Percentiles rank a stretch among this genome's conserved stretches.
These are phyloP conservation scores for Alitta virens DNA, from an alignment of 2,888 invertebrate genomes.

Conservation along the genomic window DNA sequence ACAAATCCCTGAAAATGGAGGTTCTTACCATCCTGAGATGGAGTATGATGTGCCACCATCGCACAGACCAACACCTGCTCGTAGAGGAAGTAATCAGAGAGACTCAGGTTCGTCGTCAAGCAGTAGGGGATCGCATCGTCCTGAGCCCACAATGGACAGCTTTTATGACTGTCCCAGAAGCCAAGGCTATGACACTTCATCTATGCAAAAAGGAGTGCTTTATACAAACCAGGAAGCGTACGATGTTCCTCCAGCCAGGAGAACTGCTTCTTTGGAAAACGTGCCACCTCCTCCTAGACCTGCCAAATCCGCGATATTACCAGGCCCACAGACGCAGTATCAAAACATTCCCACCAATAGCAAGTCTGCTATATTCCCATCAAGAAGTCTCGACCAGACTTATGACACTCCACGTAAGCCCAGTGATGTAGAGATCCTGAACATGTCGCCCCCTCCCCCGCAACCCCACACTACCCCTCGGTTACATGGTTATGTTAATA, in stretches of 20 bases:
- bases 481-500: conserved; percentile 3
- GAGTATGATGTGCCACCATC: conserved; percentile 4
- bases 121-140: not conserved
- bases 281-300: conserved; percentile 5
- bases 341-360: conserved; percentile 45
- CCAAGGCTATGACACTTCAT: no score
- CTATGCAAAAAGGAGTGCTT: not conserved
- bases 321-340: conserved; percentile 24
- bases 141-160: no score
- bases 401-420: not conserved
- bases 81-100: not conserved
- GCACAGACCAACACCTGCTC: not conserved
- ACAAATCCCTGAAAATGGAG: not conserved
- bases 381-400: not conserved
- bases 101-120: not conserved
- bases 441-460: conserved; percentile 5
- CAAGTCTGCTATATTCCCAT: conserved; percentile 15
- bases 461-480: not conserved
- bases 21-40: not conserved
- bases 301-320: not conserved
- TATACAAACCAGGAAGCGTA: not conserved
- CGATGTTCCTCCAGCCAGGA: conserved; percentile 2
- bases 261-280: not conserved
- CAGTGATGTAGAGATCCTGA: not conserved
- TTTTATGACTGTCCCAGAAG: no score